Conservation (phyloP, 2,888 invertebrate species). For the Ischnura elegans region DNA sequence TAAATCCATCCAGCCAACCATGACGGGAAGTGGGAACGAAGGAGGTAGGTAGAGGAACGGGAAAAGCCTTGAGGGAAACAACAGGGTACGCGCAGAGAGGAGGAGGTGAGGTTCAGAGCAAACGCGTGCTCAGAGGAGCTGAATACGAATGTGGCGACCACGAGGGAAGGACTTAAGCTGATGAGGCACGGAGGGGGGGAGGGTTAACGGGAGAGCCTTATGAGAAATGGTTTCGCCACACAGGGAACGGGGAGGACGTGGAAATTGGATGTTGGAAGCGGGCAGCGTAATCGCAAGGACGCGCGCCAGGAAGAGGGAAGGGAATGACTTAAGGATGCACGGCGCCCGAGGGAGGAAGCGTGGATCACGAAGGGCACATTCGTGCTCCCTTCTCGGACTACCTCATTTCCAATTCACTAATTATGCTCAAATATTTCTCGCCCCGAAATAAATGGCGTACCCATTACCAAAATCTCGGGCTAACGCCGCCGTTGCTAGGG, state of each 20-base stretch:
- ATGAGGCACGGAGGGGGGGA: not conserved
- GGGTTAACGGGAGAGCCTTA: not conserved
- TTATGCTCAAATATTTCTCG: not conserved
- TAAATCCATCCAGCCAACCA: too few relatives aligned
- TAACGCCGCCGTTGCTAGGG: too few relatives aligned
- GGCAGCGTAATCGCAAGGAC: not conserved
- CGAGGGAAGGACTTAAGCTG: not conserved
- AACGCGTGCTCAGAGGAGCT: not conserved
- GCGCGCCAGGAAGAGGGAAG: too few relatives aligned
- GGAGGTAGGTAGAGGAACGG: too few relatives aligned
- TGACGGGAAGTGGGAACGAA: too few relatives aligned
- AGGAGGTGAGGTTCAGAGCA: not conserved
- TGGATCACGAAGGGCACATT: not conserved
- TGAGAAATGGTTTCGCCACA: slow-evolving; percentile 10
- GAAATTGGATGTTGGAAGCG: not conserved
- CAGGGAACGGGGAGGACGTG: not conserved
- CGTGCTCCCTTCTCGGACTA: not conserved
- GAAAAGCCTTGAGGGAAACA: too few relatives aligned
- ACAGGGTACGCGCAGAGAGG: too few relatives aligned
- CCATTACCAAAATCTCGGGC: not conserved
- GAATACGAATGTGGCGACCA: not conserved
- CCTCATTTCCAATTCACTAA: not conserved
- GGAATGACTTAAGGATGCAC: not conserved
- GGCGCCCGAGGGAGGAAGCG: not conserved
- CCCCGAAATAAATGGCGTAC: not conserved